These are phyloP conservation scores for Apodemus sylvaticus DNA, from an alignment of 2,113 vertebrate species.

Conservation along the genomic window DNA sequence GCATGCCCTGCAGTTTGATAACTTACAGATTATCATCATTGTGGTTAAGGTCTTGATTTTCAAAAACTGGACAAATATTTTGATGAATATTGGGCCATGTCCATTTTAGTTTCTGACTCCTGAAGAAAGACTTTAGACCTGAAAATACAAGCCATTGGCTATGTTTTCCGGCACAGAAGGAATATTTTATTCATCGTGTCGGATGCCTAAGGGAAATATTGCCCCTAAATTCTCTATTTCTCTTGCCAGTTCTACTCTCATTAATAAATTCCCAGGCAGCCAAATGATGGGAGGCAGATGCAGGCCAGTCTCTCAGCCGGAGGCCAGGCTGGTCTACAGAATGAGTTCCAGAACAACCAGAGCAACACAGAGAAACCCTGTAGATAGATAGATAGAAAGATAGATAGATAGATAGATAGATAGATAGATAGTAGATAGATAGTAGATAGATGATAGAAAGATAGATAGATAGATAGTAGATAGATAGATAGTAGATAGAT, in stretches of 20 bases:
- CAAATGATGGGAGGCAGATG: background rate
- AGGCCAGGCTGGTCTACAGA: background rate
- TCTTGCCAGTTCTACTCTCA: conserved; percentile 16
- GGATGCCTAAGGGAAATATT: background rate
- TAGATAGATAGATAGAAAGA: background rate
- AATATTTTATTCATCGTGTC: background rate
- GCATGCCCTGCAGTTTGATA: background rate
- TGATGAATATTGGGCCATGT: background rate
- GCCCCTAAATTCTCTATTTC: background rate
- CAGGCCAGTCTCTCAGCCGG: background rate
- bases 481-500: too few species aligned
- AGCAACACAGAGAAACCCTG: background rate
- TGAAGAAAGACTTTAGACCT: background rate
- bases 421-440: background rate
- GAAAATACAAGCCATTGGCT: background rate
- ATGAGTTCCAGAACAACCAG: background rate
- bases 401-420: background rate
- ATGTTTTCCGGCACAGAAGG: background rate
- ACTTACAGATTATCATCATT: background rate
- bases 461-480: background rate
- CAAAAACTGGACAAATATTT: background rate
- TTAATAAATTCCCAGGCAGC: background rate
- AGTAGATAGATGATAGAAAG: background rate
- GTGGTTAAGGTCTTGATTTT: background rate
- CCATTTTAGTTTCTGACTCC: background rate